phyloP scores from a whole-genome alignment of 2,113 vertebrate genomes.

The Mellivora capensis region DNA sequence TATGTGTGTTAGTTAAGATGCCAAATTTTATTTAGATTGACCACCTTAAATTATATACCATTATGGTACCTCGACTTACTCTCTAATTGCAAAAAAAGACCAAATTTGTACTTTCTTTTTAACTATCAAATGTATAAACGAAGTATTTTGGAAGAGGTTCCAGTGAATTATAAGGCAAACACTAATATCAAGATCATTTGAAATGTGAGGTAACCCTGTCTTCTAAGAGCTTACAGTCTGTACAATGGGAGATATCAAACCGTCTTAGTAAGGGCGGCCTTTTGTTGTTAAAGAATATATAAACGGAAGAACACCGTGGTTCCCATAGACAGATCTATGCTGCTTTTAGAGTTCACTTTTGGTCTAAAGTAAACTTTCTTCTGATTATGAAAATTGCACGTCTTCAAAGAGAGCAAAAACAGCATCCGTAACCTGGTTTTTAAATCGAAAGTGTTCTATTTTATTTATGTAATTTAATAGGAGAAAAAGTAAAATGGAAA shows the following conservation, averaged over 20 bases:
- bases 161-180: not conserved
- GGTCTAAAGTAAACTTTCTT: slow-evolving; percentile 8
- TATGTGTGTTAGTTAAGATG: not conserved
- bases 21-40: not conserved
- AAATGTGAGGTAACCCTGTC: not conserved
- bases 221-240: not conserved
- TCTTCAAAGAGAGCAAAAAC: not conserved
- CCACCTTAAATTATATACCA: not conserved
- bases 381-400: not conserved
- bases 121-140: not conserved
- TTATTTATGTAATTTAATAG: not conserved
- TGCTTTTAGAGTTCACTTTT: not conserved
- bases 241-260: not conserved
- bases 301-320: not conserved
- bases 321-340: not conserved
- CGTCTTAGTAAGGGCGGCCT: not conserved
- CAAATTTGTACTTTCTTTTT: not conserved
- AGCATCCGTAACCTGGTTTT: not conserved
- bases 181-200: not conserved
- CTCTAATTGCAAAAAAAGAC: not conserved
- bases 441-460: not conserved
- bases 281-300: not conserved
- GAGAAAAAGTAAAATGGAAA: not conserved
- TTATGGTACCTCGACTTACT: not conserved
- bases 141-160: not conserved